Percentiles rank a stretch among this genome's conserved stretches.
Conservation (phyloP, 1,140 invertebrate species). For the Fopius arisanus region DNA sequence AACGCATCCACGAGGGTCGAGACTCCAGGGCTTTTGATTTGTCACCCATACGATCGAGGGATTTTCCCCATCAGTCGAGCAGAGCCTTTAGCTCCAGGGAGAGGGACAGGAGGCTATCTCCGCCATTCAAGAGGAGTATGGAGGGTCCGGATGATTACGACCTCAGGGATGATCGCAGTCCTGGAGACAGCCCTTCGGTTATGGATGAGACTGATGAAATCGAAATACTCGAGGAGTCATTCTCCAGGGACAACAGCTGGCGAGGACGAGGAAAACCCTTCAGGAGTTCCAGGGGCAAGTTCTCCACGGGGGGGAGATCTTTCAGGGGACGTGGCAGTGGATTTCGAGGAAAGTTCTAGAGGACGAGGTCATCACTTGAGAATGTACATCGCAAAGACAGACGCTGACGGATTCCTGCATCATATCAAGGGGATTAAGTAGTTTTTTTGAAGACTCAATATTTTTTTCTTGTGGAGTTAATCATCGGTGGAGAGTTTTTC, state of each 20-base stretch:
- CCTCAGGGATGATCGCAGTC: slow-evolving; percentile 44
- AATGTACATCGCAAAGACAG: no score
- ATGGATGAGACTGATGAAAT: slow-evolving; percentile 47
- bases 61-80: slow-evolving; percentile 36
- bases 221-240: slow-evolving; percentile 38
- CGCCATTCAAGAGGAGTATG: slow-evolving; percentile 38
- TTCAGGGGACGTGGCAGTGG: slow-evolving; percentile 39
- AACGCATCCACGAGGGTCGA: slow-evolving; percentile 29
- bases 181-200: slow-evolving; percentile 47
- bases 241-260: slow-evolving; percentile 42
- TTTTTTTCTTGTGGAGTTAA: no score
- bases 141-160: slow-evolving; percentile 44
- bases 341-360: slow-evolving; percentile 47
- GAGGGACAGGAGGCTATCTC: slow-evolving; percentile 33
- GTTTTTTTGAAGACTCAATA: no score
- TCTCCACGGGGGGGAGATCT: slow-evolving; percentile 36
- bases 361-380: background rate
- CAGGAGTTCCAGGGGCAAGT: slow-evolving; percentile 39
- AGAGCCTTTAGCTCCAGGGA: slow-evolving; percentile 26
- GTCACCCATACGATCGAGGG: slow-evolving; percentile 38
- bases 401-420: no score
- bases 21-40: slow-evolving; percentile 29
- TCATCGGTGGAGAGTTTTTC: no score
- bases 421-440: no score
- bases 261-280: slow-evolving; percentile 32